These are phyloP conservation scores for Sphinx pinastri DNA, from an alignment of 2,888 invertebrate species.

Conservation along the genomic window DNA sequence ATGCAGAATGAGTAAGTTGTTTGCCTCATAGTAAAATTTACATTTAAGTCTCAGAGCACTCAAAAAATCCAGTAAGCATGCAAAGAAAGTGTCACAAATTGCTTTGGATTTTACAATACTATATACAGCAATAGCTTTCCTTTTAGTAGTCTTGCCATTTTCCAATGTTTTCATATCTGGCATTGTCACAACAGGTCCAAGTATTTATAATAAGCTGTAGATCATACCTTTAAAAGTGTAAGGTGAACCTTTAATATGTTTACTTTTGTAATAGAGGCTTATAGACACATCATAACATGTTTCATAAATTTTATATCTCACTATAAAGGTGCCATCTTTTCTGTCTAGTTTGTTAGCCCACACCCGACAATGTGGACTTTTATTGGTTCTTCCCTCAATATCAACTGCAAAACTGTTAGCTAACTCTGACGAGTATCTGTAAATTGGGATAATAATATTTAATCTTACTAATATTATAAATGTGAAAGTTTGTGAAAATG, in stretches of 20 bases:
- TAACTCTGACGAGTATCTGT: conserved; percentile 83
- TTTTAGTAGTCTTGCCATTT: no score
- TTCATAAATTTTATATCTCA: conserved; percentile 92
- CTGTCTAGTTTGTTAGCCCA: conserved; percentile 91
- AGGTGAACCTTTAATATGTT: conserved; percentile 86
- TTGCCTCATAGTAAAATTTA: no score
- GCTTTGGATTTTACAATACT: no score
- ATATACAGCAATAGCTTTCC: no score
- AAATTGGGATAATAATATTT: conserved; percentile 39
- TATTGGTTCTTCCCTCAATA: conserved; percentile 82
- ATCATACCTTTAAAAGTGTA: conserved; percentile 85
- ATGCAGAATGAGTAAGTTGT: no score
- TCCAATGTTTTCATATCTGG: no score
- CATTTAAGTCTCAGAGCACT: no score
- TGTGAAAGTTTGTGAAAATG: no score
- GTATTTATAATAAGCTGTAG: not conserved
- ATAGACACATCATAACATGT: conserved; percentile 89
- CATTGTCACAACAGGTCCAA: no score
- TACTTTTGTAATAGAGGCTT: conserved; percentile 85
- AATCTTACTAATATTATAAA: not conserved
- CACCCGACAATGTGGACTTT: conserved; percentile 86
- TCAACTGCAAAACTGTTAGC: conserved; percentile 77
- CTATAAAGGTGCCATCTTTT: conserved; percentile 92
- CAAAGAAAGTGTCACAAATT: no score
- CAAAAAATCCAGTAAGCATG: no score